Evolutionary conservation across 2,113 vertebrate genomes (phyloP).

Genomic region (Plecotus auritus): DNA sequence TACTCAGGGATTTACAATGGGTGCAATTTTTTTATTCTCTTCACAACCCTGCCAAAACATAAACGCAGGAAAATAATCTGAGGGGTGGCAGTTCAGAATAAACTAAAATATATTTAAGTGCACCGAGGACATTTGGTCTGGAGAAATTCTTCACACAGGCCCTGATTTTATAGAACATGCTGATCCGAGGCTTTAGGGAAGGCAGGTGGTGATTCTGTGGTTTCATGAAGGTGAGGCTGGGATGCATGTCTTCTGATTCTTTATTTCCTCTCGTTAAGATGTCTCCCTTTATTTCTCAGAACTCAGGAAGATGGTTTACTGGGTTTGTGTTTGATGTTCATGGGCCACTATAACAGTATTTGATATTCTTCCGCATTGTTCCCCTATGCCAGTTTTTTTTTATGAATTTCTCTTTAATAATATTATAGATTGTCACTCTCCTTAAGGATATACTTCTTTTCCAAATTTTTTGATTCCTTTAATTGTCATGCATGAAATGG

Average conservation of each 20-base stretch:
- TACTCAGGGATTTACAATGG: slow-evolving; percentile 39
- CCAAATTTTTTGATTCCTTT: neutral
- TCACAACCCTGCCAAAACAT: slow-evolving; percentile 40
- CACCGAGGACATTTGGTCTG: neutral
- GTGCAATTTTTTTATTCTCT: neutral
- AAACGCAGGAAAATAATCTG: slow-evolving; percentile 42
- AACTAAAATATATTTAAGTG: slow-evolving; percentile 2
- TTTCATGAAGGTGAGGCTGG: neutral
- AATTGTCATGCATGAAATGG: neutral
- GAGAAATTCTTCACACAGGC: neutral
- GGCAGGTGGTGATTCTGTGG: neutral
- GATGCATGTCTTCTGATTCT: neutral
- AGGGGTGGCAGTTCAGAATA: slow-evolving; percentile 38
- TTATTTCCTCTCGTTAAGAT: neutral
- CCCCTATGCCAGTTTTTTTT: neutral
- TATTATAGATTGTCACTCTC: neutral
- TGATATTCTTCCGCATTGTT: neutral
- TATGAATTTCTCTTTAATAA: neutral
- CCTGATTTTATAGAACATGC: neutral
- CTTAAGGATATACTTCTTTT: neutral
- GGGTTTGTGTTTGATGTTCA: neutral
- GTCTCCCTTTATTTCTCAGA: neutral
- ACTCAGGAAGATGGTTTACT: neutral
- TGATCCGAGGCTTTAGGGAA: neutral
- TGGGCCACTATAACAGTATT: neutral